Evolutionary conservation across 2,797 vertebrate genomes (phyloP).

Genomic region (Coranthus polyacanthus): DNA sequence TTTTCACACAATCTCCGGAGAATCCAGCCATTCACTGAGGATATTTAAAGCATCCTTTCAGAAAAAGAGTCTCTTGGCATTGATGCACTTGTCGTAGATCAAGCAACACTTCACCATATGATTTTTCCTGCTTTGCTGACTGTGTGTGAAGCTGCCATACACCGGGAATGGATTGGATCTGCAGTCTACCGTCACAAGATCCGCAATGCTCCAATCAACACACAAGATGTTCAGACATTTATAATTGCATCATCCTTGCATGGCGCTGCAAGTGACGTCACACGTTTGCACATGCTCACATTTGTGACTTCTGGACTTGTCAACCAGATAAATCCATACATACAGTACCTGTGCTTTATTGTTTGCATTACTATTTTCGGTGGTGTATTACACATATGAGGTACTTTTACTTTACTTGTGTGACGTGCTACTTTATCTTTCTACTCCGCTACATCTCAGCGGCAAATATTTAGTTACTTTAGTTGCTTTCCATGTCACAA

Average conservation of each 20-base stretch:
- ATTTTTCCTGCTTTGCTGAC: conserved; percentile 82
- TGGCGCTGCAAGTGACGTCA: conserved; percentile 69
- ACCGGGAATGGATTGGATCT: conserved; percentile 80
- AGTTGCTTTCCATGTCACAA: too few species aligned
- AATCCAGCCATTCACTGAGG: conserved; percentile 61
- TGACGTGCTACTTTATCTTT: too few species aligned
- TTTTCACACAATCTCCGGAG: conserved; percentile 57
- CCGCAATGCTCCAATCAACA: conserved; percentile 82
- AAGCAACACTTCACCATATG: conserved; percentile 85
- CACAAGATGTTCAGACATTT: conserved; percentile 85
- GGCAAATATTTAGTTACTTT: too few species aligned
- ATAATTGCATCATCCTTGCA: conserved; percentile 74
- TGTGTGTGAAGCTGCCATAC: conserved; percentile 84
- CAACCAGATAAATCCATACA: conserved; percentile 50
- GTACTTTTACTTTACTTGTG: too few species aligned
- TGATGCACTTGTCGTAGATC: conserved; percentile 79
- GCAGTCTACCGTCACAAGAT: conserved; percentile 79
- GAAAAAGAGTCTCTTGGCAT: conserved; percentile 74
- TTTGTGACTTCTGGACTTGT: conserved; percentile 53
- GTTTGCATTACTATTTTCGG: conserved; percentile 21
- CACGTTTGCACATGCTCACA: conserved; percentile 36
- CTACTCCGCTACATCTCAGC: too few species aligned
- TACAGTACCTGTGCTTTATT: conserved; percentile 29
- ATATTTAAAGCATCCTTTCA: conserved; percentile 73
- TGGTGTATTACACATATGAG: too few species aligned